Percentiles rank a stretch among this genome's conserved stretches.
phyloP scores from a whole-genome alignment of 92 coral and sea anemone species.

The Palythoa heliodiscus region DNA sequence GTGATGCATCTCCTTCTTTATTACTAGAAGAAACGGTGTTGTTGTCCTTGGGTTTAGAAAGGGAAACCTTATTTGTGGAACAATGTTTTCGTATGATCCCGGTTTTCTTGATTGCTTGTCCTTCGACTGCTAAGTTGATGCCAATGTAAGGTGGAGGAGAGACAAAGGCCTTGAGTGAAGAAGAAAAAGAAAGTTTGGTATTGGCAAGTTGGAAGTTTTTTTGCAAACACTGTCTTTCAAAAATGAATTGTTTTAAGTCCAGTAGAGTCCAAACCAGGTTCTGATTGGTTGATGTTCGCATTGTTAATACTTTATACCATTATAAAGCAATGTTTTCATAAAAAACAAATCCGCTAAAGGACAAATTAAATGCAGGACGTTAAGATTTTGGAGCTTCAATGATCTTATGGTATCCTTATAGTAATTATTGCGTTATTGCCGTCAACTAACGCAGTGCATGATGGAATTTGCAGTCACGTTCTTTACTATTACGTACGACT shows the following conservation, averaged over 20 bases:
- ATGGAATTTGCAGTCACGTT: no score
- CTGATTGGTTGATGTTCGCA: no score
- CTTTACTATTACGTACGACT: no score
- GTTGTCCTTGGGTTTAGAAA: slow-evolving; percentile 67
- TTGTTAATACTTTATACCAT: no score
- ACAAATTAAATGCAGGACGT: no score
- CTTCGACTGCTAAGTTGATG: slow-evolving; percentile 81
- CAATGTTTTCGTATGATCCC: slow-evolving; percentile 36
- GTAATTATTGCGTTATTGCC: no score
- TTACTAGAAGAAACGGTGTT: slow-evolving; percentile 37
- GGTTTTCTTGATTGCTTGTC: slow-evolving; percentile 73
- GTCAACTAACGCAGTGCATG: no score
- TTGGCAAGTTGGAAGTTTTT: no score
- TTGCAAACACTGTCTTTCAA: neutral
- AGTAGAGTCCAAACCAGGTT: no score
- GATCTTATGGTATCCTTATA: neutral
- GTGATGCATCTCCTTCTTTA: slow-evolving; percentile 4
- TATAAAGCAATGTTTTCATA: no score
- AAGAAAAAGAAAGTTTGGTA: no score
- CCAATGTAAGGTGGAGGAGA: slow-evolving; percentile 98
- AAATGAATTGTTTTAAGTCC: neutral
- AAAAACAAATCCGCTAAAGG: no score
- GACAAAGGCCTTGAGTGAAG: slow-evolving; percentile 70
- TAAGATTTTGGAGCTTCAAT: neutral
- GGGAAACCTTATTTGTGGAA: slow-evolving; percentile 55